phyloP scores from a whole-genome alignment of 1,140 invertebrate species.

The Bombus vancouverensis region DNA sequence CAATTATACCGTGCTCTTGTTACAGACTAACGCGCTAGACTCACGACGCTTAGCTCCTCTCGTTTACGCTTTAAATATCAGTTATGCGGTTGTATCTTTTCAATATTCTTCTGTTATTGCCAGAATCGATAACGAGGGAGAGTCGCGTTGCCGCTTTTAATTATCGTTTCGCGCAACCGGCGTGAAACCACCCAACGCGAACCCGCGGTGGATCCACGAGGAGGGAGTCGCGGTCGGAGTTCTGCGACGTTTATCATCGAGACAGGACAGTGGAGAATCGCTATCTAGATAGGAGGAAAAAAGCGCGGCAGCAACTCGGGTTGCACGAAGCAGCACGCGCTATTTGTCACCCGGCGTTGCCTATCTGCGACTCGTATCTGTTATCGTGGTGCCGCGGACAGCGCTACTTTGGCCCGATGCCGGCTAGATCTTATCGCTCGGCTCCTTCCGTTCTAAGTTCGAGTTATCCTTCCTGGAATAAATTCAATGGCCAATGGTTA shows the following conservation, averaged over 20 bases:
- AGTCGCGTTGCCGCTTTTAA: conserved; percentile 16
- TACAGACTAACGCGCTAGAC: too few species aligned
- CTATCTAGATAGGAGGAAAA: conserved; percentile 57
- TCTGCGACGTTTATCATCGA: conserved; percentile 64
- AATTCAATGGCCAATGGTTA: conserved; percentile 71
- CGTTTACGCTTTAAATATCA: background rate
- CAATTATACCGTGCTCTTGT: too few species aligned
- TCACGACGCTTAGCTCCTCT: too few species aligned
- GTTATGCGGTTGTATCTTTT: too few species aligned
- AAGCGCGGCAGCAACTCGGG: conserved; percentile 51
- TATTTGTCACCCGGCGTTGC: conserved; percentile 65
- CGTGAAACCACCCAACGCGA: conserved; percentile 38
- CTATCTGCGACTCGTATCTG: conserved; percentile 64
- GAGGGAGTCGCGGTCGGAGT: background rate
- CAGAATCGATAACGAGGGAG: background rate
- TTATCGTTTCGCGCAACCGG: conserved; percentile 3
- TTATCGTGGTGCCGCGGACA: conserved; percentile 61
- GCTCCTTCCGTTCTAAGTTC: conserved; percentile 64
- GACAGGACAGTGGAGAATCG: conserved; percentile 69
- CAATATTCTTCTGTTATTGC: background rate
- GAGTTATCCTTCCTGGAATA: conserved; percentile 64
- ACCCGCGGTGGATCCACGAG: background rate
- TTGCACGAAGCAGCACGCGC: conserved; percentile 65
- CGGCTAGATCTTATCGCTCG: conserved; percentile 62
- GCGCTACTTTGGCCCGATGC: conserved; percentile 59